Conservation (phyloP, 1,140 invertebrate species). For the Drosophila elegans region DNA sequence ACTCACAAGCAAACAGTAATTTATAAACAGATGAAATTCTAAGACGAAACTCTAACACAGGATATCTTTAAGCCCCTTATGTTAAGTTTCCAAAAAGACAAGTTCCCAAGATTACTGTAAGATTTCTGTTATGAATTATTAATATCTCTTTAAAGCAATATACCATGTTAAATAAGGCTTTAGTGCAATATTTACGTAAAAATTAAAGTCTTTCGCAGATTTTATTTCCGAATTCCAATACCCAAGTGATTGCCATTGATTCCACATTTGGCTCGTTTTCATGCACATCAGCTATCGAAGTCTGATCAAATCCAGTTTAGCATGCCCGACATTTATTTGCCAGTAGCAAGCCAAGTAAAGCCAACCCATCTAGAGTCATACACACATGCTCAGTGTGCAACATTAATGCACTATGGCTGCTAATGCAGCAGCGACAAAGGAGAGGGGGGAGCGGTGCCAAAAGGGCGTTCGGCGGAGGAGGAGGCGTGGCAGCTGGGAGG, state of each 20-base stretch:
- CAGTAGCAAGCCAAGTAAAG: constrained; percentile 1
- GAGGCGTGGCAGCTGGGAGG: not conserved
- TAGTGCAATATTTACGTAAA: not conserved
- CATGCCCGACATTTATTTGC: constrained; percentile 27
- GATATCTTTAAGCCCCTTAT: too few species aligned
- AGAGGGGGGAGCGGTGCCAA: not conserved
- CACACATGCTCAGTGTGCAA: constrained; percentile 39
- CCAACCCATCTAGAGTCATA: constrained; percentile 31
- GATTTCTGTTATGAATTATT: too few species aligned
- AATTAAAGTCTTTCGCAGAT: not conserved
- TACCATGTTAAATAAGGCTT: too few species aligned
- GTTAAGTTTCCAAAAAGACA: too few species aligned
- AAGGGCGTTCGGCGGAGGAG: not conserved
- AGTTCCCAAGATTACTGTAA: too few species aligned
- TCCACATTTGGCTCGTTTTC: constrained; percentile 10
- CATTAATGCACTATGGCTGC: constrained; percentile 65
- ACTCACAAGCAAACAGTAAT: too few species aligned
- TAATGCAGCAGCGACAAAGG: constrained; percentile 51
- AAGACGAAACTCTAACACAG: too few species aligned
- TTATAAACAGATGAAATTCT: too few species aligned
- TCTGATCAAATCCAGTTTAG: constrained; percentile 25
- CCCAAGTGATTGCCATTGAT: constrained; percentile 2
- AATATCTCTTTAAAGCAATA: too few species aligned
- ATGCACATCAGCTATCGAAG: constrained; percentile 8
- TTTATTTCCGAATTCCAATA: not conserved